phyloP scores from a whole-genome alignment of 2,888 invertebrate species.

The Nomada lathburiana region DNA sequence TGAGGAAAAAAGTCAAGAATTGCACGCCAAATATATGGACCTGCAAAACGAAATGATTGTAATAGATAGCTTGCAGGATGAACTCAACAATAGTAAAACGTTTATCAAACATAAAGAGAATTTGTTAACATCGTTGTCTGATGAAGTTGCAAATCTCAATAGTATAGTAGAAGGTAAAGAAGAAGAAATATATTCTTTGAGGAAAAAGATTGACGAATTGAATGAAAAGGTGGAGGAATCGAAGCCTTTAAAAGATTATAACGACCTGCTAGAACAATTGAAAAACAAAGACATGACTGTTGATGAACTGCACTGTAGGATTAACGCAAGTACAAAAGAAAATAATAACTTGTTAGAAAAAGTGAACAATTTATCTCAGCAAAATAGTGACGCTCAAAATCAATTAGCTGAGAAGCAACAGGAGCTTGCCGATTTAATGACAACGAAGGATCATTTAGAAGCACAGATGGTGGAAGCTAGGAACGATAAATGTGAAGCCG shows the following conservation, averaged over 20 bases:
- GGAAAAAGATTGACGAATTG: constrained; percentile 69
- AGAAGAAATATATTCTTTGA: constrained; percentile 65
- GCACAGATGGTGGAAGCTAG: constrained; percentile 78
- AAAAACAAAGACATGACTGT: constrained; percentile 85
- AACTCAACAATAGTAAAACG: constrained; percentile 85
- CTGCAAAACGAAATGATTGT: constrained; percentile 74
- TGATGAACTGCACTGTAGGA: constrained; percentile 61
- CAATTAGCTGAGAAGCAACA: constrained; percentile 82
- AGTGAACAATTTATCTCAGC: constrained; percentile 84
- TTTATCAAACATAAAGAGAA: constrained; percentile 85
- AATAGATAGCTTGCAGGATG: constrained; percentile 83
- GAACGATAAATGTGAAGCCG: constrained; percentile 58
- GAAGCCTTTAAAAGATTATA: constrained; percentile 88
- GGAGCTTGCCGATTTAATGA: constrained; percentile 79
- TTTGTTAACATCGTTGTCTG: constrained; percentile 81
- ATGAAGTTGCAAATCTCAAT: constrained; percentile 71
- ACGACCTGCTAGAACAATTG: constrained; percentile 85
- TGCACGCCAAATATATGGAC: constrained; percentile 73
- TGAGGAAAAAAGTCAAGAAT: constrained; percentile 85
- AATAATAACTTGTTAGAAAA: constrained; percentile 72
- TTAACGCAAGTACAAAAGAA: constrained; percentile 64
- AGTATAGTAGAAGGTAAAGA: constrained; percentile 60
- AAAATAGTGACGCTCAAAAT: constrained; percentile 53
- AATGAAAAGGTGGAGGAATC: constrained; percentile 80
- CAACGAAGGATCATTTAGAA: constrained; percentile 81